These are phyloP conservation scores for Miichthys miiuy DNA, from an alignment of 2,797 vertebrate species.

Conservation along the genomic window DNA sequence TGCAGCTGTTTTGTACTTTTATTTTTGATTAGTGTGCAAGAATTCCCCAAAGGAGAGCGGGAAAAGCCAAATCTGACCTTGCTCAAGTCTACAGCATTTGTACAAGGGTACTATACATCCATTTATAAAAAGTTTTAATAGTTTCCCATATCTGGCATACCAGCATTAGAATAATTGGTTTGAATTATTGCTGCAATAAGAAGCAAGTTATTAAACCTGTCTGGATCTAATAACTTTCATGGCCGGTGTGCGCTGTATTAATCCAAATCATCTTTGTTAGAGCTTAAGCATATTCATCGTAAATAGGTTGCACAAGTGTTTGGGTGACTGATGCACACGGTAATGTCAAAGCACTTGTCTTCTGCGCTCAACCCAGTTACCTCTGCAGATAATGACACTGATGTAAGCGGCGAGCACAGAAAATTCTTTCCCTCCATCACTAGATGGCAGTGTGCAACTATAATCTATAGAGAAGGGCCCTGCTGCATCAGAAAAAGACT, in stretches of 20 bases:
- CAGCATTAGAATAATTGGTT: conserved; percentile 3
- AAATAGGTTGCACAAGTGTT: conserved; percentile 24
- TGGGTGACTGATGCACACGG: conserved; percentile 31
- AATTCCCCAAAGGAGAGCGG: background rate
- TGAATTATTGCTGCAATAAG: conserved; percentile 49
- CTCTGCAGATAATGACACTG: conserved; percentile 13
- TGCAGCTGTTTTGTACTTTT: background rate
- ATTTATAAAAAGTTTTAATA: background rate
- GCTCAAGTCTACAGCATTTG: background rate
- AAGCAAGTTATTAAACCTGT: conserved; percentile 18
- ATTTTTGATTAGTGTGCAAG: background rate
- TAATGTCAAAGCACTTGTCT: conserved; percentile 18
- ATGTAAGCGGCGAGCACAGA: background rate
- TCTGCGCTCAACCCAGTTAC: conserved; percentile 19
- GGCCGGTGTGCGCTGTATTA: conserved; percentile 22
- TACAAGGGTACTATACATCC: background rate
- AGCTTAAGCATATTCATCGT: conserved; percentile 28
- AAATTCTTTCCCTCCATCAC: conserved; percentile 30
- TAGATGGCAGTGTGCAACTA: conserved; percentile 67
- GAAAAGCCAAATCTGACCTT: background rate
- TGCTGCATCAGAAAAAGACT: conserved; percentile 16
- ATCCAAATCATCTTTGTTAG: conserved; percentile 26
- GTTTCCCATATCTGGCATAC: conserved; percentile 13
- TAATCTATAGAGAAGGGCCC: background rate
- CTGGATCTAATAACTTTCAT: conserved; percentile 20